Evolutionary conservation across 2,113 vertebrate species (phyloP), one percentile per base, ranked within the genome.

Genomic region (Corynorhinus townsendii): DNA sequence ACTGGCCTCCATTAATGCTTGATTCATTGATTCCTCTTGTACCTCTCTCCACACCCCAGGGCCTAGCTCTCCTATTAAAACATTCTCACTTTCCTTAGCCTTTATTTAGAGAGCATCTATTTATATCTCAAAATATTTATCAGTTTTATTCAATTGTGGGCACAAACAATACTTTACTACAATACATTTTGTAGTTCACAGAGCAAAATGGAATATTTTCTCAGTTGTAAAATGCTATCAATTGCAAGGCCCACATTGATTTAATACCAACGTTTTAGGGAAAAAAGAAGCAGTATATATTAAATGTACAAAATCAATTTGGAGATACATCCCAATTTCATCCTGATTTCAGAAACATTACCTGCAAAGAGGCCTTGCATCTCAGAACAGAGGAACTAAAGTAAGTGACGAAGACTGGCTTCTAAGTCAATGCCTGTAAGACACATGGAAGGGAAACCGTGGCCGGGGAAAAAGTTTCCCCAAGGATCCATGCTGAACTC

Each of bases 201-300:
- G 89, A 92, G 82, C 68, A 89, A 91, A 95, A 90, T 12, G 77
- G 72, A 88, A 73, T 28, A 52, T 87, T 82, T 94, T 86, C 72
- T 77, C 33, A 26, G 52, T 87, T 88, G 77, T 90, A 76, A 92
- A 87, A 92, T 59, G 72, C 49, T 90, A 59, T 80, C 52, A 40
- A 38, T 54, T 87, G 40, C 40, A 71, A 83, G 69, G 49, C 4
- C 40, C 24, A 28, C 19, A 52, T 7, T 33, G 72, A 91, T 82
- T 96, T 56, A 40, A 54, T n/a, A 87, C 5, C 2, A 54, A 43
- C 22, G 81, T 89, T 73, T 72, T 69, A 73, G 72, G 35, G 64
- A 81, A 87, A 87, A 87, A 85, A 59, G 49, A 85, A 76, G 33
- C 11, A 35, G 43, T 80, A 7, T 77, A 12, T 64, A 69, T 72